These are phyloP conservation scores for Saccostrea cuccullata DNA, from an alignment of 1,140 invertebrate species.

Conservation along the genomic window DNA sequence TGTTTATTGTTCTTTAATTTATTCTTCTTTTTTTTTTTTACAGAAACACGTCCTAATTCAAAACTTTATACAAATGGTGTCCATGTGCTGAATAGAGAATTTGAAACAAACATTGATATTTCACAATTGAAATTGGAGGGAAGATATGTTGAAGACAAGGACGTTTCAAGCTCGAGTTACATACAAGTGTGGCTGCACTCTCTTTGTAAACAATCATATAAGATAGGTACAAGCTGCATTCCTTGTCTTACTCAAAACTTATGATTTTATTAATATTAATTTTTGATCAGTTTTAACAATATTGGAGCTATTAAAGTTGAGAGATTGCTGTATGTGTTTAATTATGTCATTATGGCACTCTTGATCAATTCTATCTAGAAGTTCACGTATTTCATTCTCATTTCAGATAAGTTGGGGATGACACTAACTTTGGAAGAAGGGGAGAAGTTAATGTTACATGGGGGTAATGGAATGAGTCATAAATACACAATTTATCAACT, in stretches of 20 bases:
- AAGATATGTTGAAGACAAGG: slow-evolving; percentile 1
- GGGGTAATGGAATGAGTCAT: neutral
- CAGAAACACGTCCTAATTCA: neutral
- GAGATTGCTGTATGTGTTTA: too few species aligned
- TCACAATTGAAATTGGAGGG: neutral
- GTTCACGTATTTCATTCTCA: neutral
- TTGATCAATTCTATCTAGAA: too few species aligned
- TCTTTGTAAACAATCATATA: neutral
- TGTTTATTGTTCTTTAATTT: too few species aligned
- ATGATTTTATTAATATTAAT: neutral
- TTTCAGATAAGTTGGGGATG: neutral
- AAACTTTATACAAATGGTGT: neutral
- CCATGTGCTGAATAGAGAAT: neutral
- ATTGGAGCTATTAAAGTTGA: too few species aligned
- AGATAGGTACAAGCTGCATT: neutral
- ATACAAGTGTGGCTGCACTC: neutral
- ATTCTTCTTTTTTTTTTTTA: too few species aligned
- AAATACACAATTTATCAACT: neutral
- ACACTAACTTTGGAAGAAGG: neutral
- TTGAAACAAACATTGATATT: neutral
- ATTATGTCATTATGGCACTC: too few species aligned
- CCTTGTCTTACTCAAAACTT: neutral
- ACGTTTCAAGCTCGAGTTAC: neutral
- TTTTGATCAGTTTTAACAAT: neutral
- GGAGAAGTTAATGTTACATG: neutral